A percentile compares a stretch with the other conserved stretches of the same genome.
Evolutionary conservation across 1,140 invertebrate genomes (phyloP).

Genomic region (Drosophila punjabiensis): DNA sequence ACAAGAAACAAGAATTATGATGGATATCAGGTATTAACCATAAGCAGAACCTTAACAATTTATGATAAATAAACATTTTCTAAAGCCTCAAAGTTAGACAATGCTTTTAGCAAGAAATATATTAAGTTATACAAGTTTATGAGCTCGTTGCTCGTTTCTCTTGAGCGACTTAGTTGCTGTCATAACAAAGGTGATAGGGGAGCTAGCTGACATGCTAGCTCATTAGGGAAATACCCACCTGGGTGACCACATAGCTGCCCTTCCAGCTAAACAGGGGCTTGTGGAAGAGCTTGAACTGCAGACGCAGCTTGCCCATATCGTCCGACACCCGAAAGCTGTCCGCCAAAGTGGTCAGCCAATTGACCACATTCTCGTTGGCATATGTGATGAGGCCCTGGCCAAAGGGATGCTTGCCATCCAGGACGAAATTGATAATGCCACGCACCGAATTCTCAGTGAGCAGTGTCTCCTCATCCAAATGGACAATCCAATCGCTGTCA

Average conservation of each 20-base stretch:
- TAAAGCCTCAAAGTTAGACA: neutral
- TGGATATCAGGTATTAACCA: neutral
- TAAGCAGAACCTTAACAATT: neutral
- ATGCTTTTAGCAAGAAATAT: neutral
- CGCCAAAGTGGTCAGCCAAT: constrained; percentile 98
- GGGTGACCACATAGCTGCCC: constrained; percentile 97
- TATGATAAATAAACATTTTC: neutral
- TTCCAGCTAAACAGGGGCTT: constrained; percentile 99
- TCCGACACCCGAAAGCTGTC: constrained; percentile 98
- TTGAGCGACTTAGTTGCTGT: constrained; percentile 7
- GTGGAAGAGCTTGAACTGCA: constrained; percentile 97
- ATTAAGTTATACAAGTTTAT: neutral
- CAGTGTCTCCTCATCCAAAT: constrained; percentile 98
- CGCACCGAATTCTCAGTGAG: constrained; percentile 96
- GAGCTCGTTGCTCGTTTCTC: constrained; percentile 9
- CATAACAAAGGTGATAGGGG: neutral
- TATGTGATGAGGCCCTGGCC: constrained; percentile 99
- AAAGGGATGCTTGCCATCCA: constrained; percentile 97
- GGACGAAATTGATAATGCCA: constrained; percentile 98
- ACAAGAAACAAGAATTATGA: too few species aligned
- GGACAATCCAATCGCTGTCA: constrained; percentile 98
- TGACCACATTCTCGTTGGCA: constrained; percentile 98
- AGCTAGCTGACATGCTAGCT: neutral
- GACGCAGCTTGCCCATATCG: constrained; percentile 97
- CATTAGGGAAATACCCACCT: constrained; percentile 87